These are phyloP conservation scores for Gadopsis marmoratus DNA, from an alignment of 2,797 vertebrate genomes.

Conservation along the genomic window DNA sequence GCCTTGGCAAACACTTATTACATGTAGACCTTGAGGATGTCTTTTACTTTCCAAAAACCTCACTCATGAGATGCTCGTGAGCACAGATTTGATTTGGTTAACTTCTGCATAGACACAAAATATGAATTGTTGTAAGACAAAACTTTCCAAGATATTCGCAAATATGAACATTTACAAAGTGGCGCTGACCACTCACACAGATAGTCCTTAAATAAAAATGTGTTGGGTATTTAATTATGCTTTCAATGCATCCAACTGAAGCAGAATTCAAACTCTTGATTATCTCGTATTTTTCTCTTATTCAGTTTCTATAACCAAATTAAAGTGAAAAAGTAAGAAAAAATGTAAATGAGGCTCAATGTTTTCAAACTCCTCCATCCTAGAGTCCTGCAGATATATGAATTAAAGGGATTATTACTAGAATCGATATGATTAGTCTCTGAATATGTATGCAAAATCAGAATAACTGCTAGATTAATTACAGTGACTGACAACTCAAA, in stretches of 20 bases:
- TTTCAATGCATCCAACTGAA: background rate
- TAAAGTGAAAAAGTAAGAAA: background rate
- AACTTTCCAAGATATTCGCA: background rate
- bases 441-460: background rate
- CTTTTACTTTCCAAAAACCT: background rate
- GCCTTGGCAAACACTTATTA: background rate
- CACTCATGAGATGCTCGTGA: background rate
- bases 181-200: fast-evolving
- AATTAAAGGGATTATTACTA: background rate
- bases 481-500: background rate
- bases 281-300: background rate
- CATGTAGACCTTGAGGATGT: background rate
- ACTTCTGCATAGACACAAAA: background rate
- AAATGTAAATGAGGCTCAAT: background rate
- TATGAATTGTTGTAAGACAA: too few species aligned
- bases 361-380: background rate
- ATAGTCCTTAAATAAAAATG: background rate
- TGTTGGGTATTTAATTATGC: background rate
- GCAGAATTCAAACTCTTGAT: background rate
- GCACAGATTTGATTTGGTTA: background rate
- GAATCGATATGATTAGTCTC: background rate
- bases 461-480: background rate
- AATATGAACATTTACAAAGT: background rate
- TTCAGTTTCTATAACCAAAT: background rate
- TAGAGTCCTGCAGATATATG: too few species aligned